Base-by-base conservation (phyloP, 2,113 vertebrate species). In the Neogobius melanostomus region DNA sequence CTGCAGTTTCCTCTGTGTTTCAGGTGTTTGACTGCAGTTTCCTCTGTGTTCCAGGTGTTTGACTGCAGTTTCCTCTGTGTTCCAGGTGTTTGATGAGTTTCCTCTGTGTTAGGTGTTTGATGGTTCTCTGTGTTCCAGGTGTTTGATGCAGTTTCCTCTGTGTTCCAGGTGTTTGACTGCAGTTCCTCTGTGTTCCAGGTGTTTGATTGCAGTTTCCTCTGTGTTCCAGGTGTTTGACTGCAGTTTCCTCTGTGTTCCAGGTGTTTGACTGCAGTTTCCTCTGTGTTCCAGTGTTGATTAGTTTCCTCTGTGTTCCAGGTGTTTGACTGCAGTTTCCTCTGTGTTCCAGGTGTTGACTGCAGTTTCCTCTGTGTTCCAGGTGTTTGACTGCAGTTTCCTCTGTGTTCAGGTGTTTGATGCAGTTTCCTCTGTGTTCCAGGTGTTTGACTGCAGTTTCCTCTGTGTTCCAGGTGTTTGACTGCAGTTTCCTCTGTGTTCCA, bases 261-360 rank as follows among this genome's bases (percentile, higher is more conserved):
- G 90, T 93, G 59, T 92, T 94, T 79, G 90, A 93, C 81, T 94
- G 91, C 63, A 71, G 76, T 59, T 92, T 94, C 65, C 82, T 91
- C 49, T n/a, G n/a, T n/a, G n/a, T n/a, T n/a, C n/a, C n/a, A n/a
- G n/a, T n/a, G n/a, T n/a, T n/a, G n/a, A n/a, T n/a, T n/a, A 51
- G 12, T 51, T 11, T 14, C 49, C 6, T 14, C 21, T 3, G 12
- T 6, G 11, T 11, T 6, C 49, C 14, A 51, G 11, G 2, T 15
- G 57, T 60, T 7, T 57, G 3, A 50, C 11, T 50, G 11, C 11
- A 50, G 12, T n/a, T 50, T 11, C 2, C 12, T 3, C 1, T 5
- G 2, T 15, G 57, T 60, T n/a, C n/a, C n/a, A n/a, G n/a, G n/a
- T n/a, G n/a, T 7, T 57, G 3, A 50, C 11, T 50, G 11, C 11